phyloP scores from a whole-genome alignment of 2,113 vertebrate genomes.

The Orthonyx spaldingii region DNA sequence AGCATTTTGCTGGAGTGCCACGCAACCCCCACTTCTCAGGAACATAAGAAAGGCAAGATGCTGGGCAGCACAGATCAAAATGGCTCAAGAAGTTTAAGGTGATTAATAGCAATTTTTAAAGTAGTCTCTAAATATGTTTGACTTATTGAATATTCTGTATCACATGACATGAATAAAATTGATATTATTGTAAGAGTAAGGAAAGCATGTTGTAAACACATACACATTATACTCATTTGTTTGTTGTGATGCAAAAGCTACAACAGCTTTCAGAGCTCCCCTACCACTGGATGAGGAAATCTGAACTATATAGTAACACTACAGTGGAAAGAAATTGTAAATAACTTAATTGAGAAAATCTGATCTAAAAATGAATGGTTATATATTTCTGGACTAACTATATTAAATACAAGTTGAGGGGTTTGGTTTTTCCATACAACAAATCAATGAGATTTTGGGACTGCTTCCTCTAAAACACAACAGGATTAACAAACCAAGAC shows the following conservation, averaged over 20 bases:
- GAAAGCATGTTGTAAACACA: background rate
- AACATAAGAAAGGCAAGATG: background rate
- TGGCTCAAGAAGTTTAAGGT: background rate
- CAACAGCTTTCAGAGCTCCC: background rate
- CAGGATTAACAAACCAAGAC: background rate
- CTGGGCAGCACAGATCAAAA: background rate
- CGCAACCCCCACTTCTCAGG: background rate
- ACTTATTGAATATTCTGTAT: background rate
- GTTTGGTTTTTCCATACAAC: background rate
- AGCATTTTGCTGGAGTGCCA: background rate
- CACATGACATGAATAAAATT: background rate
- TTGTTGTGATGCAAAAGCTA: background rate
- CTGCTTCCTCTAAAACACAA: background rate
- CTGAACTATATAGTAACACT: background rate
- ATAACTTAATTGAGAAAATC: background rate
- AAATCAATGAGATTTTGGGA: background rate
- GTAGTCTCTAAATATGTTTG: background rate
- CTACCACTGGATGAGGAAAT: background rate
- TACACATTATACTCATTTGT: background rate
- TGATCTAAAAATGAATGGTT: background rate
- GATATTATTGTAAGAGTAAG: background rate
- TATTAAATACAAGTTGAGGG: background rate
- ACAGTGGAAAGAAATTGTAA: background rate
- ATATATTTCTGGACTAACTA: background rate
- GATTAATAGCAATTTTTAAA: background rate